Conservation (phyloP, 2,113 vertebrate genomes). For the Apeltes quadracus region DNA sequence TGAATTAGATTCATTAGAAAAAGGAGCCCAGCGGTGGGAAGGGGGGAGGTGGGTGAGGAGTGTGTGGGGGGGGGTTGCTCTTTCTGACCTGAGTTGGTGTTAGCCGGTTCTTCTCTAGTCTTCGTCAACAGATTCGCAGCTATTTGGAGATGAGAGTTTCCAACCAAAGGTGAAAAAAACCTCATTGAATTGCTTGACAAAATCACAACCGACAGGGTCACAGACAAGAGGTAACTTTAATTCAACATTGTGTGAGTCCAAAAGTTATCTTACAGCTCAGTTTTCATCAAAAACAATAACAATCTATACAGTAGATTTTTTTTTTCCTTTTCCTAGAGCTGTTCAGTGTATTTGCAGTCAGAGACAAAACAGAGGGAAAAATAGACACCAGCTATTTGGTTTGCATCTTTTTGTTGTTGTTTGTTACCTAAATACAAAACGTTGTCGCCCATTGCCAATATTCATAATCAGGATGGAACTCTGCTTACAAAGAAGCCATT, state of each 20-base stretch:
- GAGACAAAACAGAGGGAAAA: conserved; percentile 87
- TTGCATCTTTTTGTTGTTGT: conserved; percentile 72
- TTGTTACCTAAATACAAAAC: conserved; percentile 79
- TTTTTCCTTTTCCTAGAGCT: conserved; percentile 87
- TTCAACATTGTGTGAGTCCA: conserved; percentile 99
- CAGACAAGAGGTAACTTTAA: conserved; percentile 99
- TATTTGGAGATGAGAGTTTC: conserved; percentile 19
- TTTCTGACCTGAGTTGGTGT: conserved; percentile 64
- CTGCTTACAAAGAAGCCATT: conserved; percentile 75
- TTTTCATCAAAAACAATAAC: conserved; percentile 99
- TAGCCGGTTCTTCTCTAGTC: conserved; percentile 17
- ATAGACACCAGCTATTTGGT: conserved; percentile 87
- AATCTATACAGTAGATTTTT: conserved; percentile 98
- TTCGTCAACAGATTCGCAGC: conserved; percentile 28
- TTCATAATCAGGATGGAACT: conserved; percentile 70
- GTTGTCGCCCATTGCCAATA: conserved; percentile 71
- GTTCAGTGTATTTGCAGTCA: conserved; percentile 98
- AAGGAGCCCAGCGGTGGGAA: conserved; percentile 16
- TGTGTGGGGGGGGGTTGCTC: background rate
- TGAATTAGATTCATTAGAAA: conserved; percentile 77
- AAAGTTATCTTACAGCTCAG: conserved; percentile 99
- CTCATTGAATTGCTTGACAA: conserved; percentile 19
- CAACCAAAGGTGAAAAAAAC: background rate
- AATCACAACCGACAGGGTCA: conserved; percentile 76
- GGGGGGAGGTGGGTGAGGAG: too few species aligned